Conservation (phyloP, 2,797 vertebrate species). For the Pogoniulus pusillus region DNA sequence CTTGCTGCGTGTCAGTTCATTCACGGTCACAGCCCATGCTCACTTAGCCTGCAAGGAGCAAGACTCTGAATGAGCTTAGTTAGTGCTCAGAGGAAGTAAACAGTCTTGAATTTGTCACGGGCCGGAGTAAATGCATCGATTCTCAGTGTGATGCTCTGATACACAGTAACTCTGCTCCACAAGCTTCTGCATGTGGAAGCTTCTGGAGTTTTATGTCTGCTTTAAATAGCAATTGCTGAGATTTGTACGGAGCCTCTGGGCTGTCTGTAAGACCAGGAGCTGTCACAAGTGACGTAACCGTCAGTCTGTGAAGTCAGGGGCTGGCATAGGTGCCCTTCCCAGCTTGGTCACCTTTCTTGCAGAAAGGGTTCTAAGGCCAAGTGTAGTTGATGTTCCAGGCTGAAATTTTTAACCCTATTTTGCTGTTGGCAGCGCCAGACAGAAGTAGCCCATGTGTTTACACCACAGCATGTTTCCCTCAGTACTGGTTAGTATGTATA, state of each 20-base stretch:
- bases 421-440: neutral
- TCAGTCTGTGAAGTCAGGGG: constrained; percentile 32
- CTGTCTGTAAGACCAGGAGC: constrained; percentile 16
- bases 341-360: constrained; percentile 1
- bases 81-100: neutral
- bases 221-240: neutral
- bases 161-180: neutral
- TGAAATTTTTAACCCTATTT: neutral
- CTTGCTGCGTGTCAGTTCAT: neutral
- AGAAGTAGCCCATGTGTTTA: neutral
- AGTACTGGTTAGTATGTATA: neutral
- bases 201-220: neutral
- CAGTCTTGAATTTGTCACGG: neutral
- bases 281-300: constrained; percentile 9
- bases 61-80: neutral
- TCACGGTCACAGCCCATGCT: neutral
- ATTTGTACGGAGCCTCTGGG: constrained; percentile 1
- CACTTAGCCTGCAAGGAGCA: neutral
- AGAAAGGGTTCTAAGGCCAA: constrained; percentile 32
- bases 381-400: constrained; percentile 13
- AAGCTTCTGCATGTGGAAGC: neutral
- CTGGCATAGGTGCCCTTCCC: constrained; percentile 32
- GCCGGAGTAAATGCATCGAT: neutral
- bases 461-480: neutral
- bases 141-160: neutral